These are phyloP conservation scores for Emesis furor DNA, from an alignment of 2,888 invertebrate species.

Conservation along the genomic window DNA sequence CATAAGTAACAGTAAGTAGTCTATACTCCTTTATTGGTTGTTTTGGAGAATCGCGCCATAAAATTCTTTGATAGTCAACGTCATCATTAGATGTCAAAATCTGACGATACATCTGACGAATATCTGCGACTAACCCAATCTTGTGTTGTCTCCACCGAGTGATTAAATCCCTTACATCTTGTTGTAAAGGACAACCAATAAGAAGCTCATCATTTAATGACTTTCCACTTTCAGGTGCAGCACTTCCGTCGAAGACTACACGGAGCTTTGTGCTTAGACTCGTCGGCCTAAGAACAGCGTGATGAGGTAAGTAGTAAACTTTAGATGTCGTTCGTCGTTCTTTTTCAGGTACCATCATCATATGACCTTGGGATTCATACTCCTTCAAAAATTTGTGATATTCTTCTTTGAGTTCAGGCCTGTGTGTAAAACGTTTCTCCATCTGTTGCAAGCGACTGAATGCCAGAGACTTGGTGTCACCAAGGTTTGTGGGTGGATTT, in stretches of 20 bases:
- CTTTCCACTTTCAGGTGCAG: slow-evolving; percentile 59
- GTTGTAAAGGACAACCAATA: slow-evolving; percentile 47
- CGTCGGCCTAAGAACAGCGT: slow-evolving; percentile 57
- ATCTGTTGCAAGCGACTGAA: slow-evolving; percentile 56
- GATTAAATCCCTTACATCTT: slow-evolving; percentile 59
- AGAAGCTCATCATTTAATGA: slow-evolving; percentile 58
- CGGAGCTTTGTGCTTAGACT: slow-evolving; percentile 65
- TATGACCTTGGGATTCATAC: slow-evolving; percentile 63
- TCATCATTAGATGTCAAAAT: slow-evolving; percentile 47
- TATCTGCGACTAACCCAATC: slow-evolving; percentile 61
- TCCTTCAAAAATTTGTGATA: slow-evolving; percentile 64
- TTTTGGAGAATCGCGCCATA: too few species aligned
- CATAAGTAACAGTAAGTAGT: too few species aligned
- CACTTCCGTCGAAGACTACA: slow-evolving; percentile 68
- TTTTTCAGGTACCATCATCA: slow-evolving; percentile 61
- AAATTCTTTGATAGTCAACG: slow-evolving; percentile 43
- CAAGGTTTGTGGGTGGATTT: slow-evolving; percentile 49
- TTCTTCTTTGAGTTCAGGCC: slow-evolving; percentile 57
- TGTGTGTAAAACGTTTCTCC: slow-evolving; percentile 51
- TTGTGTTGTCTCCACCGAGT: slow-evolving; percentile 61
- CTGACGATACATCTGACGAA: slow-evolving; percentile 63
- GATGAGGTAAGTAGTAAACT: slow-evolving; percentile 69
- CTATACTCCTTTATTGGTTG: too few species aligned
- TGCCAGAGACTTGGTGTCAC: slow-evolving; percentile 54
- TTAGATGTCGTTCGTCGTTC: slow-evolving; percentile 45